Percentiles rank a stretch among this genome's conserved stretches.
Conservation (phyloP, 2,113 vertebrate genomes). For the Oxygymnocypris stewartii region DNA sequence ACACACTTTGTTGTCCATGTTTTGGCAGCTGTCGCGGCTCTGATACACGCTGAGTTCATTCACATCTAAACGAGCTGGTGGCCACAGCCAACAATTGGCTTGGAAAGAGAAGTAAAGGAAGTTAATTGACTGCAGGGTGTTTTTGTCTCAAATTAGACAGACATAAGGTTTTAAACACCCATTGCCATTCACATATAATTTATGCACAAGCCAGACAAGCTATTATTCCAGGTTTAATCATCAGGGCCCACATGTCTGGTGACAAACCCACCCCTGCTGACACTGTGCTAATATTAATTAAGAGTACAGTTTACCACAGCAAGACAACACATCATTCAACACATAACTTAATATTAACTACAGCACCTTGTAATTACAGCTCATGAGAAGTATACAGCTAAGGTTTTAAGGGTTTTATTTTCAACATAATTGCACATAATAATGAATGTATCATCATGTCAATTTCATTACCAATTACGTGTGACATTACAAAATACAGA, state of each 20-base stretch:
- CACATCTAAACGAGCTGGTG: slow-evolving; percentile 1
- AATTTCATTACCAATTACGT: neutral
- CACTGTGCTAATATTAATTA: slow-evolving; percentile 30
- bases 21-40: neutral
- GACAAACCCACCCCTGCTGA: slow-evolving; percentile 23
- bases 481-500: neutral
- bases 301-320: slow-evolving; percentile 17
- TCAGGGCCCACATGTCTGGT: slow-evolving; percentile 24
- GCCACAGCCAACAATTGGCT: neutral
- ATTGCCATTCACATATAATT: slow-evolving; percentile 11
- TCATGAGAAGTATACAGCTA: neutral
- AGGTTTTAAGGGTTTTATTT: slow-evolving; percentile 2
- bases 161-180: slow-evolving; percentile 34
- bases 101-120: slow-evolving; percentile 14
- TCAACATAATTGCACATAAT: neutral
- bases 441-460: neutral
- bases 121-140: slow-evolving; percentile 1
- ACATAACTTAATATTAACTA: neutral
- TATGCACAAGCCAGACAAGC: slow-evolving; percentile 17
- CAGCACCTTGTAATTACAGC: neutral
- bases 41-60: neutral
- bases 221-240: slow-evolving; percentile 45
- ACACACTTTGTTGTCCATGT: neutral
- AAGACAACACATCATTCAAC: slow-evolving; percentile 12
- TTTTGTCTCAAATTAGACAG: slow-evolving; percentile 32